Evolutionary conservation across 2,797 vertebrate genomes (phyloP), one percentile per base, ranked within the genome.

Genomic region (Argya squamiceps): DNA sequence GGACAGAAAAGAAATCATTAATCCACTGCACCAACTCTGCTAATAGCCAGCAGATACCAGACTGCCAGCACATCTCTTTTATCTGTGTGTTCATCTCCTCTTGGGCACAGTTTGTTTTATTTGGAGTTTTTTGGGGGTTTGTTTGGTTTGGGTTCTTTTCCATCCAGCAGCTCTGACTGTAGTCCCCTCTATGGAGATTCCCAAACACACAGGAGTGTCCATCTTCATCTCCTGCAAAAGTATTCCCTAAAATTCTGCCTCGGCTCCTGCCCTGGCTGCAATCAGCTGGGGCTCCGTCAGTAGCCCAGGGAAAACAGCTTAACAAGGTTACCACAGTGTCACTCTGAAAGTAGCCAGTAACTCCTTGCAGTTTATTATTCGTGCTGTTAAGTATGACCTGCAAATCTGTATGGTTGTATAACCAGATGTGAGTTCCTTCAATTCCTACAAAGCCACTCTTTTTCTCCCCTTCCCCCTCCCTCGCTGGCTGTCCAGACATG

Each of bases 1-100:
- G 73, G 62, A 60, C 49, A 64, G 90, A 79, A 86, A 87, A 95
- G 65, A 94, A 94, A 93, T 90, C 91, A 81, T 92, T 95, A 88
- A 93, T 92, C 78, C 81, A 60, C 47, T 69, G 77, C 84, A 68
- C 67, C 70, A 81, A 12, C 52, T 69, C 69, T 92, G 85, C 27
- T 75, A 67, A 60, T 2, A 55, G 44, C 46, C 88, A 92, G 93
- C 67, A 90, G 94, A 79, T 29, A 56, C 16, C 1, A 16, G 58
- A 15, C 58, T 90, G 85, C 83, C 92, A 79, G 50, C 59, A 26
- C 47, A 36, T 56, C 41, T 2, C 53, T 84, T 78, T 75, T 67
- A 63, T 69, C 88, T 4, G 0, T 14, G 68, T 36, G 7, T 88
- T 83, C 55, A 43, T 91, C 90, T 84, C 67, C 39, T 78, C 63